A percentile compares a stretch with the other conserved stretches of the same genome.
Evolutionary conservation across 2,888 invertebrate species (phyloP).

Genomic region (Gibbula magus): DNA sequence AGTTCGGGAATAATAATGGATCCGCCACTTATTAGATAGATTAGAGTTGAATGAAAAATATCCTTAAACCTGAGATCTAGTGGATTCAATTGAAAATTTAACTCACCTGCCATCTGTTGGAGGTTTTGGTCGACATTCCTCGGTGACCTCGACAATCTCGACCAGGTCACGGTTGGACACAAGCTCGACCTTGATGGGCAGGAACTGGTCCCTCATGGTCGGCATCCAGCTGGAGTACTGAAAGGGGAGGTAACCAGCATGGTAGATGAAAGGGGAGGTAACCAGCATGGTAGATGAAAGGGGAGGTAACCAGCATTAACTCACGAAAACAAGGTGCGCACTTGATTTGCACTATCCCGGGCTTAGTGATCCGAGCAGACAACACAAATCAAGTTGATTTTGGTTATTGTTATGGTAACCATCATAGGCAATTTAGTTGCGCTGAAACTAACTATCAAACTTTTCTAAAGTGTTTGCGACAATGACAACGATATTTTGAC

Average conservation of each 20-base stretch:
- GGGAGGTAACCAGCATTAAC: no score
- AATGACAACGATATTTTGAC: no score
- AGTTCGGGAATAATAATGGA: no score
- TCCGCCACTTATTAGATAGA: no score
- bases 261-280: conserved; percentile 29
- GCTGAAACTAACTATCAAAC: background rate
- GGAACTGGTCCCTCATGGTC: conserved; percentile 63
- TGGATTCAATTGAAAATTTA: background rate
- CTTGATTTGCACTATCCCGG: no score
- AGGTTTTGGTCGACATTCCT: conserved; percentile 65
- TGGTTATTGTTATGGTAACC: no score
- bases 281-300: conserved; percentile 25
- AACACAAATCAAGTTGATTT: no score
- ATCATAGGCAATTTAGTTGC: background rate
- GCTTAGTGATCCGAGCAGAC: no score
- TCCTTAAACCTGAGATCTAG: no score
- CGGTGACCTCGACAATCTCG: conserved; percentile 64
- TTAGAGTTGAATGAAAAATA: no score
- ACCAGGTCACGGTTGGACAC: conserved; percentile 51
- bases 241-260: conserved; percentile 24
- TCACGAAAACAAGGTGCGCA: background rate
- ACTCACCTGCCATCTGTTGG: conserved; percentile 53
- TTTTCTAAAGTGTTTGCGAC: no score
- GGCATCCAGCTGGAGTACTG: conserved; percentile 73
- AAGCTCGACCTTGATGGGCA: conserved; percentile 57